Conservation (phyloP, 2,888 invertebrate genomes). For the Dryobotodes eremita region DNA sequence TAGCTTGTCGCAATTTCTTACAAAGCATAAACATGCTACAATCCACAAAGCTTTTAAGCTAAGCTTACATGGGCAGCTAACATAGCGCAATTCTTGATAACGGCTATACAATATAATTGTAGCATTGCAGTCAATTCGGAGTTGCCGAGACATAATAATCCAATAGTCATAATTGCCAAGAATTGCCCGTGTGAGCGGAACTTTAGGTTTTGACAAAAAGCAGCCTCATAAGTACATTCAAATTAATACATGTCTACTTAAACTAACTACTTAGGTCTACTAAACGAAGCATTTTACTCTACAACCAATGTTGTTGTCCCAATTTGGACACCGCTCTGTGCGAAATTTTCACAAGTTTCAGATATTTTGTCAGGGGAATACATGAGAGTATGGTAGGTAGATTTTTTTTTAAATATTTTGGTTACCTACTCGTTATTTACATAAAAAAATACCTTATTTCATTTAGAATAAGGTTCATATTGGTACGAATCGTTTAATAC, state of each 20-base stretch:
- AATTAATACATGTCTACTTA: constrained; percentile 51
- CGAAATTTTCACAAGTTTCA: constrained; percentile 11
- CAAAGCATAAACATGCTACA: constrained; percentile 38
- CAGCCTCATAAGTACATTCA: constrained; percentile 50
- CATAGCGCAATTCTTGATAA: background rate
- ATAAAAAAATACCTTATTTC: background rate
- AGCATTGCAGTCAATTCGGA: background rate
- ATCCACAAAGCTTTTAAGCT: constrained; percentile 1
- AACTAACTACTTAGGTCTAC: constrained; percentile 46
- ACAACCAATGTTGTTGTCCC: constrained; percentile 26
- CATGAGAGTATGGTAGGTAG: background rate
- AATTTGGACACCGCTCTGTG: constrained; percentile 19
- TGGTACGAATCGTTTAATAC: background rate
- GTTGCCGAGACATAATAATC: background rate
- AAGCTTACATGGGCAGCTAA: background rate
- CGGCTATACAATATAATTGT: background rate
- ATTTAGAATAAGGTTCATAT: background rate
- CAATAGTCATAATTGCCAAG: background rate
- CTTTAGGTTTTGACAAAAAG: constrained; percentile 29
- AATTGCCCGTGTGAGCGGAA: background rate
- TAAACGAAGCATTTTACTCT: constrained; percentile 45
- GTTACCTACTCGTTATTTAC: background rate
- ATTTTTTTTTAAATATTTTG: background rate
- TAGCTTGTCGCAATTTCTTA: constrained; percentile 11
- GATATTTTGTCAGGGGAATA: constrained; percentile 39